Conservation (phyloP, 2,113 vertebrate species). For the Larimichthys polyactis region DNA sequence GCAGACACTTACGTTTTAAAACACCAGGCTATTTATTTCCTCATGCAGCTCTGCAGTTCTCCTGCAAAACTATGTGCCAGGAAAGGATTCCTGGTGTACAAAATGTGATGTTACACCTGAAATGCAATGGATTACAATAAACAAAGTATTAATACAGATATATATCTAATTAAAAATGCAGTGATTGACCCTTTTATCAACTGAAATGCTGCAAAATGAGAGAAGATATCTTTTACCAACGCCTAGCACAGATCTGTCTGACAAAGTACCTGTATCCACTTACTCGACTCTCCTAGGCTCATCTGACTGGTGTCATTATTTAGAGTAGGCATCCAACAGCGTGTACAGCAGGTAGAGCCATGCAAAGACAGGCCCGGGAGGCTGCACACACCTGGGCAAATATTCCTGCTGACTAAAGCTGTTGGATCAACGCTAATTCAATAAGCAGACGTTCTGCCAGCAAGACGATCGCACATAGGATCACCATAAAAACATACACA, state of each 20-base stretch:
- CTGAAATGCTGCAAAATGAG: neutral
- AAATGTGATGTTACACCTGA: neutral
- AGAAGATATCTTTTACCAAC: neutral
- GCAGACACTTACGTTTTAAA: slow-evolving; percentile 28
- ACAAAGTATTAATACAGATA: neutral
- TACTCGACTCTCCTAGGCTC: neutral
- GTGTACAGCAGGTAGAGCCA: slow-evolving; percentile 18
- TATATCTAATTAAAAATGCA: no score
- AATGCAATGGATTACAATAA: neutral
- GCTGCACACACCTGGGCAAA: slow-evolving; percentile 44
- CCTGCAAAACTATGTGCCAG: neutral
- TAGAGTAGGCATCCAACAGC: neutral
- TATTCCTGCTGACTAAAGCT: slow-evolving; percentile 53
- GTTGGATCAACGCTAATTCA: slow-evolving; percentile 64
- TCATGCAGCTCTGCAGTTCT: slow-evolving; percentile 5
- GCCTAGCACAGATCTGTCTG: neutral
- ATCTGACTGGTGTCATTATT: neutral
- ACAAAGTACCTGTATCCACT: neutral
- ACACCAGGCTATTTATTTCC: slow-evolving; percentile 8
- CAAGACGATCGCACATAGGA: slow-evolving; percentile 19
- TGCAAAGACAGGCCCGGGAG: slow-evolving; percentile 4
- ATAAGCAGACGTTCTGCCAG: slow-evolving; percentile 55
- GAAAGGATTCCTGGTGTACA: neutral
- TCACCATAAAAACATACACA: slow-evolving; percentile 18
- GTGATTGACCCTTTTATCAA: neutral